phyloP scores from a whole-genome alignment of 2,113 vertebrate genomes.

The Campylomormyrus numenius region DNA sequence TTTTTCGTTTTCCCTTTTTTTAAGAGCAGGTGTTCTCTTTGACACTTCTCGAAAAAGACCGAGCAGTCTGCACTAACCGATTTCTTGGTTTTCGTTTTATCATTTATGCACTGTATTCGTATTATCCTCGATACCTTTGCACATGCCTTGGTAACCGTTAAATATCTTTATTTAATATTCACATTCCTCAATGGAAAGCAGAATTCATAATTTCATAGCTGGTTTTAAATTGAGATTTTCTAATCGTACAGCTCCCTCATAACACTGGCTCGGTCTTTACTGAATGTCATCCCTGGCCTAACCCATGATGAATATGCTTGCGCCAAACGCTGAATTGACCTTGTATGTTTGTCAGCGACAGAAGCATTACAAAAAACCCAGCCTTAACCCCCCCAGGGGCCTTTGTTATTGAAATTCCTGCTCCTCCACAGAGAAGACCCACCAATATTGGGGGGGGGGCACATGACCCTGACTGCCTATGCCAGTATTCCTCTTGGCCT shows the following conservation, averaged over 20 bases:
- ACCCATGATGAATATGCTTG: neutral
- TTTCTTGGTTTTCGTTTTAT: neutral
- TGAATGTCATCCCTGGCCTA: neutral
- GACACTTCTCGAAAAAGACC: no score
- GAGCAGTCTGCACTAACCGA: neutral
- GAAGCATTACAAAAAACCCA: slow-evolving; percentile 44
- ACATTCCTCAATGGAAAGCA: neutral
- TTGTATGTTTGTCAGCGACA: slow-evolving; percentile 23
- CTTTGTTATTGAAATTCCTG: slow-evolving; percentile 59
- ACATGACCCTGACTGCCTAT: slow-evolving; percentile 36
- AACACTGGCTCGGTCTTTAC: neutral
- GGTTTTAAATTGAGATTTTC: neutral
- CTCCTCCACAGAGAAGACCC: slow-evolving; percentile 37
- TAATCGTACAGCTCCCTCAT: neutral
- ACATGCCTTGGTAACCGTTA: neutral
- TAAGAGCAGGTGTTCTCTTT: slow-evolving; percentile 3
- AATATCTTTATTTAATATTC: neutral
- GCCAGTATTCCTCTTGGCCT: slow-evolving; percentile 29
- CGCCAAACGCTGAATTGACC: slow-evolving; percentile 25
- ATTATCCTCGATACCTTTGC: neutral
- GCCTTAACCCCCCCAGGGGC: slow-evolving; percentile 12
- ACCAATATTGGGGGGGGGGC: slow-evolving; percentile 32
- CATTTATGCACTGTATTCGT: neutral
- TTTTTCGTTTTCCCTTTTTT: neutral
- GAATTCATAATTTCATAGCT: neutral